These are phyloP conservation scores for Umimayanthus kanabou DNA, from an alignment of 92 coral and sea anemone species.

Conservation along the genomic window DNA sequence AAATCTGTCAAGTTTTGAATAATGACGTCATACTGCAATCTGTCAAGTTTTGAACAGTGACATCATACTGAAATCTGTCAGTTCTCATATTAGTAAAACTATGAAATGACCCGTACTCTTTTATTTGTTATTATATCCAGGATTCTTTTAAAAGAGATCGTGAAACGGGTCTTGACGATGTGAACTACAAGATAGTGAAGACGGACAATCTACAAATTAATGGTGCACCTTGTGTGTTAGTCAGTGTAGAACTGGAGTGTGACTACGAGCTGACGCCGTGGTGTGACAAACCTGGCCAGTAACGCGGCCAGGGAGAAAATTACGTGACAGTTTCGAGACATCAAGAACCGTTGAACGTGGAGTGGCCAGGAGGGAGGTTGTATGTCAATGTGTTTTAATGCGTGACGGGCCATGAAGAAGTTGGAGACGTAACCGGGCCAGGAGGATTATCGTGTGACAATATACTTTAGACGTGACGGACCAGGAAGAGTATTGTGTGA, in stretches of 20 bases:
- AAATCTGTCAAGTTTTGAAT: too few species aligned
- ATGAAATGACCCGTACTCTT: not conserved
- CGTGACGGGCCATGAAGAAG: too few species aligned
- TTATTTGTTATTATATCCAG: conserved; percentile 41
- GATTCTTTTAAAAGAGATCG: conserved; percentile 86
- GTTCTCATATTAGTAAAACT: too few species aligned
- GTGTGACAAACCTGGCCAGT: conserved; percentile 74
- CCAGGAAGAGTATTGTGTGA: not conserved
- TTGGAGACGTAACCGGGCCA: not conserved
- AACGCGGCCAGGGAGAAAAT: not conserved
- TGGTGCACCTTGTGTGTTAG: conserved; percentile 70
- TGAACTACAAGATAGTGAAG: conserved; percentile 74
- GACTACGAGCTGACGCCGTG: conserved; percentile 85
- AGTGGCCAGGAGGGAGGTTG: too few species aligned
- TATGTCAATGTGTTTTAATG: too few species aligned
- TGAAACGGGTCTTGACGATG: conserved; percentile 72
- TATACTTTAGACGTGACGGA: not conserved
- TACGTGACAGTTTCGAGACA: not conserved
- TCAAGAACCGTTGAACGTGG: too few species aligned
- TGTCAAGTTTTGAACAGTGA: too few species aligned
- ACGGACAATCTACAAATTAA: conserved; percentile 67
- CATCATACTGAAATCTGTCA: too few species aligned
- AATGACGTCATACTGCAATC: too few species aligned
- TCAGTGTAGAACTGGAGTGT: conserved; percentile 83
- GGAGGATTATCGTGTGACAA: not conserved